Conservation (phyloP, 2,113 vertebrate species). For the Microcebus lehilahytsara region DNA sequence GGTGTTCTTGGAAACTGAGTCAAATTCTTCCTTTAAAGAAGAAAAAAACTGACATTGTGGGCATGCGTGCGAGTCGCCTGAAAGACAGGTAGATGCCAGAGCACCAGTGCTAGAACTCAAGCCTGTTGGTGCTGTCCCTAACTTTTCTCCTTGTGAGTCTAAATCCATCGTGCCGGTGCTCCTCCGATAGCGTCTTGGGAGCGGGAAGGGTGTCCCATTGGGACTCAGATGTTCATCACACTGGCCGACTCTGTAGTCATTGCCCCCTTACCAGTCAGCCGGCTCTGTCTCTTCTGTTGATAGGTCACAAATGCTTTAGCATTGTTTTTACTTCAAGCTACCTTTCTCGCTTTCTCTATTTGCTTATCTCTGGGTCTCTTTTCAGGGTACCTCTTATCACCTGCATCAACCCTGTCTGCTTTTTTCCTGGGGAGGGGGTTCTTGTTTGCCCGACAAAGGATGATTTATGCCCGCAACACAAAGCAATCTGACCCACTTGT, state of each 20-base stretch:
- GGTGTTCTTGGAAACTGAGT: background rate
- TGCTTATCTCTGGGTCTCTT: background rate
- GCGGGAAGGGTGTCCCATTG: background rate
- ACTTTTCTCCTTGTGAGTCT: background rate
- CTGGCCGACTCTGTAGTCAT: fast-evolving
- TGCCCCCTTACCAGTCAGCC: background rate
- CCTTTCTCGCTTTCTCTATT: background rate
- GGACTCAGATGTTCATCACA: background rate
- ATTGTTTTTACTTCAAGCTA: background rate
- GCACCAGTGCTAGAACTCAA: background rate
- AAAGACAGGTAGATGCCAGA: background rate
- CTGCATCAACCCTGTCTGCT: background rate
- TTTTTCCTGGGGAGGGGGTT: background rate
- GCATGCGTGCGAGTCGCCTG: background rate
- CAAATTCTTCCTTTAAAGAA: background rate
- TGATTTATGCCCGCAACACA: background rate
- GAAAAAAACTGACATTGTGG: background rate
- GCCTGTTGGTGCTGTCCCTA: background rate
- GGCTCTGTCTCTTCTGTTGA: fast-evolving
- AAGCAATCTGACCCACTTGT: slow-evolving; percentile 39
- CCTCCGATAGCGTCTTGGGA: background rate
- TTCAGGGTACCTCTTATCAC: background rate
- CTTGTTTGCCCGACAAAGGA: background rate
- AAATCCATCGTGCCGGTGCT: background rate
- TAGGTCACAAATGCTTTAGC: background rate